These are phyloP conservation scores for Hydropotes inermis DNA, from an alignment of 2,113 vertebrate species.

Conservation along the genomic window DNA sequence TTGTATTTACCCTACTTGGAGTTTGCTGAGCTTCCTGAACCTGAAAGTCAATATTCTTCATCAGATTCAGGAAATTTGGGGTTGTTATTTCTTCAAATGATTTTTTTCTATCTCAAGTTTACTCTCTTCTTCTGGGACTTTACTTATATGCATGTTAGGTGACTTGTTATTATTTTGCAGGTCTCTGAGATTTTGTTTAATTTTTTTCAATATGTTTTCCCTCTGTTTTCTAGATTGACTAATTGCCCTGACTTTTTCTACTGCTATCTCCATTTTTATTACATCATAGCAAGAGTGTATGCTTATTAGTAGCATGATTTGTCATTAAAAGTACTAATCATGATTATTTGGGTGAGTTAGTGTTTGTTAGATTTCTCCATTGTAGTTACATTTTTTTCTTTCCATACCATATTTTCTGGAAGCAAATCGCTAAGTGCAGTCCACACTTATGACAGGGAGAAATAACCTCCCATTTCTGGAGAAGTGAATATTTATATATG, in stretches of 20 bases:
- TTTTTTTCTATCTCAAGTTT: not conserved
- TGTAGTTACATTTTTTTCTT: not conserved
- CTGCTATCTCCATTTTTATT: not conserved
- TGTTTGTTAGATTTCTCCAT: not conserved
- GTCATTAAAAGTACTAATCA: not conserved
- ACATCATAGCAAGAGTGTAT: not conserved
- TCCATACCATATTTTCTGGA: not conserved
- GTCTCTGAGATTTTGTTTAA: not conserved
- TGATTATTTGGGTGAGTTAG: not conserved
- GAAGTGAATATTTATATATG: not conserved
- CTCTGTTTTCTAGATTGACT: not conserved
- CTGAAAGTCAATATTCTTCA: not conserved
- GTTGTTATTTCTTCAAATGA: not conserved
- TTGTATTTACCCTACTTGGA: not conserved
- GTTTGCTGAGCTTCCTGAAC: not conserved
- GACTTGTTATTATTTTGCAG: not conserved
- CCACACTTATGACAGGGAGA: not conserved
- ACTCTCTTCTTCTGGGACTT: not conserved
- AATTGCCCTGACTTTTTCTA: not conserved
- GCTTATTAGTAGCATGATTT: not conserved
- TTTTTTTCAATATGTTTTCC: not conserved
- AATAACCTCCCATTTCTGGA: not conserved
- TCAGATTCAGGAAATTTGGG: not conserved
- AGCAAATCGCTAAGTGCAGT: not conserved
- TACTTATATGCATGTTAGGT: not conserved